Conservation (phyloP, 2,888 invertebrate genomes). For the Taenaris catops region DNA sequence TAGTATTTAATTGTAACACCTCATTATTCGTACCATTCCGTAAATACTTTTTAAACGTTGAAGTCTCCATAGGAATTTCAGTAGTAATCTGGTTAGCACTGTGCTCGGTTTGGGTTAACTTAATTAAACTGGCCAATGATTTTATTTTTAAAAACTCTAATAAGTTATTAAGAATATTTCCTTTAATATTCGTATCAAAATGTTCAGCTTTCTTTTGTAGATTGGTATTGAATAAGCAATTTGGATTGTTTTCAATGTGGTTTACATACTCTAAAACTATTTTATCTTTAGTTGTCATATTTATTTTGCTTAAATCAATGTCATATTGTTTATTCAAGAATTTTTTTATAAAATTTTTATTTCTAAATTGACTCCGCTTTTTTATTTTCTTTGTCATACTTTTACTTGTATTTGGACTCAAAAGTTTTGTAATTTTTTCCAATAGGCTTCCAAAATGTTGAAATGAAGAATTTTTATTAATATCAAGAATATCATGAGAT, state of each 20-base stretch:
- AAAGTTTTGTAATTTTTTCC: constrained; percentile 55
- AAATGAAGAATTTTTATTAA: constrained; percentile 30
- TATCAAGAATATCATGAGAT: neutral
- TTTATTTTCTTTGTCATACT: constrained; percentile 36
- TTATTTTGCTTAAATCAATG: constrained; percentile 36
- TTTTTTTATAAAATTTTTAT: constrained; percentile 32
- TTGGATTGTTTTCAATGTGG: constrained; percentile 46
- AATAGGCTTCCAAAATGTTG: constrained; percentile 51
- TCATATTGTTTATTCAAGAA: constrained; percentile 38
- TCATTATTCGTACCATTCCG: constrained; percentile 9
- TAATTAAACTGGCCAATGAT: constrained; percentile 53
- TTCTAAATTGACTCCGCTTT: constrained; percentile 33
- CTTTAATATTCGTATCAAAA: constrained; percentile 37
- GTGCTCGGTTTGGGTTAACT: constrained; percentile 34
- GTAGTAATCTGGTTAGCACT: constrained; percentile 12
- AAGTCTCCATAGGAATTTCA: constrained; percentile 13
- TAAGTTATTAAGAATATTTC: constrained; percentile 52
- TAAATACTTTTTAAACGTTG: constrained; percentile 4
- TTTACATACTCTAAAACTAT: constrained; percentile 54
- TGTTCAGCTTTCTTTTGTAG: constrained; percentile 24
- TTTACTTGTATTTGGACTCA: constrained; percentile 36
- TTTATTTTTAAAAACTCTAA: constrained; percentile 62
- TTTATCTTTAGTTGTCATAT: constrained; percentile 53
- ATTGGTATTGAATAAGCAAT: constrained; percentile 38
- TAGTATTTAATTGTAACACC: constrained; percentile 29